Conservation (phyloP, 2,797 vertebrate species). For the Siniperca undulata region DNA sequence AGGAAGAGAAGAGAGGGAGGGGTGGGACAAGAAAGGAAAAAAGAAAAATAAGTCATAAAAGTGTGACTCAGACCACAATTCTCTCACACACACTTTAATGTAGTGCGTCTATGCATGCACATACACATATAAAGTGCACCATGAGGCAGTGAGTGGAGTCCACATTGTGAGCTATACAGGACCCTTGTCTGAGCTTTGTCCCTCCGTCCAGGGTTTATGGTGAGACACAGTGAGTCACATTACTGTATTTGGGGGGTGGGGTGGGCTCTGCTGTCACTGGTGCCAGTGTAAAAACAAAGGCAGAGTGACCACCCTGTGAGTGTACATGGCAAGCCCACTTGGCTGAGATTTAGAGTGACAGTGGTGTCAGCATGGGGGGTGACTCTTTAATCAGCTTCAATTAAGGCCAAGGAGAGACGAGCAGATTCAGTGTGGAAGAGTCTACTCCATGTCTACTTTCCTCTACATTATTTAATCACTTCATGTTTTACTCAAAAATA, state of each 20-base stretch:
- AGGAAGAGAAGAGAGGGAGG: slow-evolving; percentile 2
- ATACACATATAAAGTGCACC: slow-evolving; percentile 17
- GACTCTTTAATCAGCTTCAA: slow-evolving; percentile 84
- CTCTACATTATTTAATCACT: slow-evolving; percentile 31
- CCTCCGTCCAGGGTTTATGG: slow-evolving; percentile 46
- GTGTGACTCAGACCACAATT: slow-evolving; percentile 58
- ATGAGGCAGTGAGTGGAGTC: slow-evolving; percentile 42
- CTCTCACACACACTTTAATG: slow-evolving; percentile 34
- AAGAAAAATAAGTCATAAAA: slow-evolving; percentile 61
- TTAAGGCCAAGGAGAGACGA: slow-evolving; percentile 81
- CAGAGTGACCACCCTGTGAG: slow-evolving; percentile 82
- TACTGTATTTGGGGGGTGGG: slow-evolving; percentile 43
- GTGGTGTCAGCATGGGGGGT: slow-evolving; percentile 73
- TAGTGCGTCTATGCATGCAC: slow-evolving; percentile 5
- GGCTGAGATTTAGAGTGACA: slow-evolving; percentile 82
- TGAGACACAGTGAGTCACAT: slow-evolving; percentile 79
- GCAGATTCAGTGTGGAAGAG: slow-evolving; percentile 51
- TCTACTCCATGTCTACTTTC: slow-evolving; percentile 40
- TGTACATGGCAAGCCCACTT: slow-evolving; percentile 67
- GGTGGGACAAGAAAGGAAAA: slow-evolving; percentile 22
- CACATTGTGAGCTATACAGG: slow-evolving; percentile 51
- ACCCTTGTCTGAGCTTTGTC: slow-evolving; percentile 44
- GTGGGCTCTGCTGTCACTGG: slow-evolving; percentile 62
- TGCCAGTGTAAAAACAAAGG: slow-evolving; percentile 78
- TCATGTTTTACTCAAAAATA: slow-evolving; percentile 16